These are phyloP conservation scores for Wasmannia auropunctata DNA, from an alignment of 1,140 invertebrate genomes.

Conservation along the genomic window DNA sequence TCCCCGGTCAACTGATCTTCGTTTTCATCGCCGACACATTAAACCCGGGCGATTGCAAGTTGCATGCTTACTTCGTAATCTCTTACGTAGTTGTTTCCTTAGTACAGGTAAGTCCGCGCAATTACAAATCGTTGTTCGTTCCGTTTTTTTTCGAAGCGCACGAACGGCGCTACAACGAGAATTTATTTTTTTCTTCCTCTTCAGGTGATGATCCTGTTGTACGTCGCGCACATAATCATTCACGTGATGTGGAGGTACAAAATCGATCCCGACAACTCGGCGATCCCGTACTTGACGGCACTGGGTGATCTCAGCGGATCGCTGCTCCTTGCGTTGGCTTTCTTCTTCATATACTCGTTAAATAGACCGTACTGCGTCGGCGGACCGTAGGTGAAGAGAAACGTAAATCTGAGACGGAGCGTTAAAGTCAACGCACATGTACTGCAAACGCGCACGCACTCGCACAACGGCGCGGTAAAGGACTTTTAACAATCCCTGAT, in stretches of 20 bases:
- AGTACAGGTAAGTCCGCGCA: slow-evolving; percentile 85
- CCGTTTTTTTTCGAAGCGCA: neutral
- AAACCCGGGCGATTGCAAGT: slow-evolving; percentile 86
- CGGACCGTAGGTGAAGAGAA: neutral
- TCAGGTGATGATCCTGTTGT: slow-evolving; percentile 93
- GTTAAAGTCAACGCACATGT: neutral
- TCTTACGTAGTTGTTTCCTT: slow-evolving; percentile 89
- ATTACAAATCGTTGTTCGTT: neutral
- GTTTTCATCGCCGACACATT: slow-evolving; percentile 93
- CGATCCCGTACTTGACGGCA: slow-evolving; percentile 98
- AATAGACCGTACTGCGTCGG: slow-evolving; percentile 70
- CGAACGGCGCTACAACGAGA: slow-evolving; percentile 10
- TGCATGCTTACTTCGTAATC: slow-evolving; percentile 87
- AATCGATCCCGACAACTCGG: slow-evolving; percentile 98
- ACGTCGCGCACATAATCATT: slow-evolving; percentile 94
- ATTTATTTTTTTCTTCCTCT: slow-evolving; percentile 72
- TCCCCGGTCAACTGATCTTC: slow-evolving; percentile 97
- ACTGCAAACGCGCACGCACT: neutral
- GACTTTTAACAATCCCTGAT: neutral
- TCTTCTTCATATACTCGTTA: slow-evolving; percentile 88
- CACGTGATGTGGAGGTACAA: slow-evolving; percentile 96
- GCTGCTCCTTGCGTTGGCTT: slow-evolving; percentile 93
- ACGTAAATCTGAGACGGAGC: neutral
- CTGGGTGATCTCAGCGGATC: slow-evolving; percentile 97
- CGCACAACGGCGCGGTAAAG: too few species aligned